These are phyloP conservation scores for Toxostoma redivivum DNA, from an alignment of 2,113 vertebrate genomes.

Conservation along the genomic window DNA sequence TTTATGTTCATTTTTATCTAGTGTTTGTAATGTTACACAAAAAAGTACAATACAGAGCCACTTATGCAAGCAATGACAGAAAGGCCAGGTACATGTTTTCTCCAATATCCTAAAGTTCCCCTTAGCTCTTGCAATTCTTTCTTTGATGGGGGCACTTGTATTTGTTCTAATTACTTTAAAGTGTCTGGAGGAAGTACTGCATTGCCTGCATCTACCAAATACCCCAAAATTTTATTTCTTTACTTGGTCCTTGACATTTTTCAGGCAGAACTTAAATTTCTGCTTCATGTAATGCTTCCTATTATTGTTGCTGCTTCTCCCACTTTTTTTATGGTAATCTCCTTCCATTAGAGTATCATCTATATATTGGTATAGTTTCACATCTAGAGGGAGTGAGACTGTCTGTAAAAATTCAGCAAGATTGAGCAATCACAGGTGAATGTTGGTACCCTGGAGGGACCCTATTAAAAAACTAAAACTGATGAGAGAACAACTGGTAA, in stretches of 20 bases:
- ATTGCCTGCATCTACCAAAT: background rate
- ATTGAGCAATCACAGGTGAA: background rate
- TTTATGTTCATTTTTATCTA: slow-evolving; percentile 43
- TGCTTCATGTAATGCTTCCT: background rate
- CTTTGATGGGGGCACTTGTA: background rate
- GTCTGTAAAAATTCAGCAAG: background rate
- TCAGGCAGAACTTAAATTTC: background rate
- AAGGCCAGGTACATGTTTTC: background rate
- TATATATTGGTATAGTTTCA: background rate
- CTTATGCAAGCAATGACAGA: fast-evolving
- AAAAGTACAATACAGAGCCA: slow-evolving; percentile 34
- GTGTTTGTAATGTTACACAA: slow-evolving; percentile 48
- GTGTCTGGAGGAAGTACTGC: background rate
- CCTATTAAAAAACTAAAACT: background rate
- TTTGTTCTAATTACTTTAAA: background rate
- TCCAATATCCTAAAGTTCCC: background rate
- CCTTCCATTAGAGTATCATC: background rate
- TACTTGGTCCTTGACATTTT: background rate
- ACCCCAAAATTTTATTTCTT: background rate
- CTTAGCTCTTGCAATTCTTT: background rate
- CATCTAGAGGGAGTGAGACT: background rate
- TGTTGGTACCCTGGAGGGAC: background rate
- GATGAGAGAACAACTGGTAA: background rate
- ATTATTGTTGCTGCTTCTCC: background rate
- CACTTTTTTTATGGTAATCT: background rate